Conservation (phyloP, 2,888 invertebrate species). For the Chouioia cunea region DNA sequence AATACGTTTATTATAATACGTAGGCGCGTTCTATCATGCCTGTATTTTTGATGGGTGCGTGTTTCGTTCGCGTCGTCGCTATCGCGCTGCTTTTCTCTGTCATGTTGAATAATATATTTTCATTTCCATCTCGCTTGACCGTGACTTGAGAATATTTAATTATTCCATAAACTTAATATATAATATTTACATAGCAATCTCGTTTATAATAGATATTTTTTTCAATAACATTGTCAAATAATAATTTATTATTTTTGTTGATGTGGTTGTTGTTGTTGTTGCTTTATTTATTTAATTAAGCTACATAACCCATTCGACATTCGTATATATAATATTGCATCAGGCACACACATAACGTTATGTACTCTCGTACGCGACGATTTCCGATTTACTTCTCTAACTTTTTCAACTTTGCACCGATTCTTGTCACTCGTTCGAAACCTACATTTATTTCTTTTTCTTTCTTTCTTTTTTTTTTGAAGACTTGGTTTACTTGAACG, state of each 20-base stretch:
- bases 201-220: conserved; percentile 57
- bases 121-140: conserved; percentile 7
- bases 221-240: conserved; percentile 65
- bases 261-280: too few species aligned
- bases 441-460: conserved; percentile 52
- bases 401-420: conserved; percentile 37
- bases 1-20: conserved; percentile 54
- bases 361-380: conserved; percentile 54
- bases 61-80: conserved; percentile 38
- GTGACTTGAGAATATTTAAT: conserved; percentile 45
- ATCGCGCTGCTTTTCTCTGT: conserved; percentile 27
- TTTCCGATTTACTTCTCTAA: conserved; percentile 30
- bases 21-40: conserved; percentile 50
- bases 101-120: conserved; percentile 33
- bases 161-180: conserved; percentile 58
- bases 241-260: conserved; percentile 63
- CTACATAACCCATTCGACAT: conserved; percentile 53
- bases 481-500: conserved; percentile 60
- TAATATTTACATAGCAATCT: conserved; percentile 63
- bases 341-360: conserved; percentile 44
- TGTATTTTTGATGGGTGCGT: conserved; percentile 40
- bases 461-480: conserved; percentile 55
- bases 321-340: conserved; percentile 42
- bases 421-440: conserved; percentile 36
- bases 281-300: conserved; percentile 53